Conservation (phyloP, 2,888 invertebrate species). For the Criorhina ranunculi region DNA sequence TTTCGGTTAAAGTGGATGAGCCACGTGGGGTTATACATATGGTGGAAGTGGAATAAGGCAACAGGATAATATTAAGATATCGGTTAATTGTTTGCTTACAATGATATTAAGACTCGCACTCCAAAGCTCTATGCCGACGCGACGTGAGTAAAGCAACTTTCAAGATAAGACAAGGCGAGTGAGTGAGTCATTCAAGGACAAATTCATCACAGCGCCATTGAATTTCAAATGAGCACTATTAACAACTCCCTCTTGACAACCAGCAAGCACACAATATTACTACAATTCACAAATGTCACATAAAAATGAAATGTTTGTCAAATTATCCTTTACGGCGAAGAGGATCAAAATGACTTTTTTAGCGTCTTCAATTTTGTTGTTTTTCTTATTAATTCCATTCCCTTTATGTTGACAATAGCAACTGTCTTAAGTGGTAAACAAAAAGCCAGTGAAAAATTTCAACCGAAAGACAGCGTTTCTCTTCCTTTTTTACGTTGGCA, state of each 20-base stretch:
- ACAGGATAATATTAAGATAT: conserved; percentile 60
- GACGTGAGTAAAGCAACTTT: neutral
- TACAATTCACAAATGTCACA: conserved; percentile 64
- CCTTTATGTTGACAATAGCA: conserved; percentile 60
- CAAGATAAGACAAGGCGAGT: too few relatives aligned
- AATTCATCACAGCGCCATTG: conserved; percentile 55
- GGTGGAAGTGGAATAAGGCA: conserved; percentile 27
- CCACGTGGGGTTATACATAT: conserved; percentile 48
- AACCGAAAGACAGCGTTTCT: conserved; percentile 38
- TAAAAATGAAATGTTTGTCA: conserved; percentile 62
- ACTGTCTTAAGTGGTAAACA: conserved; percentile 59
- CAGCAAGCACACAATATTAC: conserved; percentile 57
- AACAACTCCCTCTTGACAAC: conserved; percentile 34
- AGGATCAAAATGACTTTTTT: conserved; percentile 55
- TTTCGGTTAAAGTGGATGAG: conserved; percentile 42
- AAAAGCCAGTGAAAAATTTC: conserved; percentile 39
- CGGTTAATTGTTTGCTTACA: conserved; percentile 57
- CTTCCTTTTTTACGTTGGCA: conserved; percentile 46
- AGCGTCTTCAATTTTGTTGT: conserved; percentile 40
- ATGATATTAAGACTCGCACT: neutral
- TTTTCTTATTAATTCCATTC: conserved; percentile 59
- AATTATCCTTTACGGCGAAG: conserved; percentile 58
- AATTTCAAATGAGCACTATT: conserved; percentile 65
- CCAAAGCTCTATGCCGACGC: neutral
- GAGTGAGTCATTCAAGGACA: conserved; percentile 29